Base-by-base conservation (phyloP, 1,140 invertebrate species). In the Achatina immaculata region DNA sequence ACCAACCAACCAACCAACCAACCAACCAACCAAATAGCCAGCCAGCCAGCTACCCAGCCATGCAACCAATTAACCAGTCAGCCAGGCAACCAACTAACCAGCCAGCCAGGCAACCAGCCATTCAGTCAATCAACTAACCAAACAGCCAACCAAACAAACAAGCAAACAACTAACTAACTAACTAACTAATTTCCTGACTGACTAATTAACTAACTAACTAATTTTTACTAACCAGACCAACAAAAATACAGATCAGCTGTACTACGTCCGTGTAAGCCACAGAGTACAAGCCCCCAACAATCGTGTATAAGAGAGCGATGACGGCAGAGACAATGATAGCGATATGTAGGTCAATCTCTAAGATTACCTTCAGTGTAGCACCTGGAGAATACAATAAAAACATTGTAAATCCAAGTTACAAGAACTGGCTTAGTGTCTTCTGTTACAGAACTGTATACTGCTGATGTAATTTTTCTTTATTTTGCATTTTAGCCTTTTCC, bases 251-350 rank as follows among this genome's bases (percentile, higher is more conserved):
- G 93, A 99, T 97, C 1, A 99, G 93, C 92, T 99, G 98, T 83
- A 99, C 97, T 84, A 99, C 98, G 90, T 99, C 98, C 0, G 98
- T 99, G 90, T 99, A 99, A 0, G 98, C 98, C 43, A 99, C 98
- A 55, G 97, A 96, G 91, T 99, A 99, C 14, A 99, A 93, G 0
- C 98, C 98, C 0, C 98, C 98, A 89, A 99, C 97, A 28, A 99
- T 93, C 0, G 98, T 99, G 92, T 99, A 99, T 91, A 98, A 95
- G 31, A 99, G 95, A 24, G 98, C 98, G 83, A 99, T 98, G 90
- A 95, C 96, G 6, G 98, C 95, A 83, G 97, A 99, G 84, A 99
- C 93, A 81, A 99, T 96, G 68, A 99, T 97, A 19, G 97, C 97
- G 0, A 95, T 95, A 78, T 94, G 93, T 86, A 98, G 96, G 87